Percentiles rank a stretch among this genome's conserved stretches.
These are phyloP conservation scores for Poliocrania exsul DNA, from an alignment of 2,797 vertebrate species.

Conservation along the genomic window DNA sequence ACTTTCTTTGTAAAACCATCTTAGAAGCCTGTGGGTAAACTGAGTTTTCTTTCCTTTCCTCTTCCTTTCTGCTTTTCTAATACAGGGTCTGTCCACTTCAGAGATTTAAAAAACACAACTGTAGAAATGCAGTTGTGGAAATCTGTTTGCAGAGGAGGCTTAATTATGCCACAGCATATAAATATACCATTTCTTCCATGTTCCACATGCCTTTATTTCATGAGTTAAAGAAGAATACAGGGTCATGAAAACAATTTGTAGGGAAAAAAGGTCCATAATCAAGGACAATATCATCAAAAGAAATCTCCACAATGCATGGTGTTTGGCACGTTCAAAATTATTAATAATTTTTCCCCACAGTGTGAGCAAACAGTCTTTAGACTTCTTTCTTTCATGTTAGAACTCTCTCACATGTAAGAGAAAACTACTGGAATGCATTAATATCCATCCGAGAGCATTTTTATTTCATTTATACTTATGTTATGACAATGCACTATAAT, in stretches of 20 bases:
- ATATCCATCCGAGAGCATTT: background rate
- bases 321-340: background rate
- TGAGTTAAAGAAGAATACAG: background rate
- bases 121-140: background rate
- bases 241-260: background rate
- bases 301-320: background rate
- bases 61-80: background rate
- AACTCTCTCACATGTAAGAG: background rate
- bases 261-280: background rate
- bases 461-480: background rate
- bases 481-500: background rate
- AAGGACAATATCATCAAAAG: background rate
- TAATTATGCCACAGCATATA: background rate
- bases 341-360: background rate
- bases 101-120: background rate
- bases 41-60: background rate
- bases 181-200: background rate
- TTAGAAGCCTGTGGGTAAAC: background rate
- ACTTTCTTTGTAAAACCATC: background rate
- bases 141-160: background rate
- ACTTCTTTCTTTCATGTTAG: background rate
- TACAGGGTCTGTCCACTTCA: background rate
- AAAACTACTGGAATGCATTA: background rate
- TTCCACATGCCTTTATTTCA: background rate
- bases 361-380: background rate